Conservation (phyloP, 2,113 vertebrate species). For the Odocoileus hemionus region DNA sequence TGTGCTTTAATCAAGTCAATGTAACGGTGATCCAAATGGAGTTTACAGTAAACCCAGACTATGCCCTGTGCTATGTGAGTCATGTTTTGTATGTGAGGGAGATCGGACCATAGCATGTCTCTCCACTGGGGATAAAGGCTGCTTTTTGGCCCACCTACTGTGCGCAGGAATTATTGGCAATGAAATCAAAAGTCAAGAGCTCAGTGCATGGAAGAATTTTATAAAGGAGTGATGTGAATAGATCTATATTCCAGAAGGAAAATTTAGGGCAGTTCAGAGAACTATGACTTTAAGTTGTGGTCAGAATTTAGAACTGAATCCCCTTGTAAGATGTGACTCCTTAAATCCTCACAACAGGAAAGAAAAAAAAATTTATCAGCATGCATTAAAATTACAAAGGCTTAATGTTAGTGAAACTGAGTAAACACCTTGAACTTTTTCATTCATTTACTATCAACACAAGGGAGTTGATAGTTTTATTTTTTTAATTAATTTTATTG, state of each 20-base stretch:
- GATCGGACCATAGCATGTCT: not conserved
- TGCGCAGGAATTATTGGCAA: not conserved
- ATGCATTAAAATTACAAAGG: not conserved
- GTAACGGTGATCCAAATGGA: not conserved
- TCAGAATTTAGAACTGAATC: not conserved
- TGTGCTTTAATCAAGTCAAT: not conserved
- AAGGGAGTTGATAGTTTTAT: not conserved
- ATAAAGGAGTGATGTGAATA: not conserved
- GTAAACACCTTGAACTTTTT: not conserved
- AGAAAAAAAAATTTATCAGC: not conserved
- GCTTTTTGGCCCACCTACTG: not conserved
- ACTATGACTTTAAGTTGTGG: not conserved
- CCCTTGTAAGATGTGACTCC: not conserved
- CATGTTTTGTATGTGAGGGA: not conserved
- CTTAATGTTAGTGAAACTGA: not conserved
- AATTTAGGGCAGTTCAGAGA: not conserved
- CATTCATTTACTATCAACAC: not conserved
- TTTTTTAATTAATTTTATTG: not conserved
- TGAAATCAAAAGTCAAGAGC: not conserved
- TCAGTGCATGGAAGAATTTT: not conserved
- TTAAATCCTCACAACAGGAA: not conserved
- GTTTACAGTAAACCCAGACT: not conserved
- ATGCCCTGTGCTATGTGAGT: not conserved
- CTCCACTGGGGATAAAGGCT: not conserved
- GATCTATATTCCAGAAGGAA: not conserved